Conservation (phyloP, 2,797 vertebrate species). For the Lindbergichthys nudifrons region DNA sequence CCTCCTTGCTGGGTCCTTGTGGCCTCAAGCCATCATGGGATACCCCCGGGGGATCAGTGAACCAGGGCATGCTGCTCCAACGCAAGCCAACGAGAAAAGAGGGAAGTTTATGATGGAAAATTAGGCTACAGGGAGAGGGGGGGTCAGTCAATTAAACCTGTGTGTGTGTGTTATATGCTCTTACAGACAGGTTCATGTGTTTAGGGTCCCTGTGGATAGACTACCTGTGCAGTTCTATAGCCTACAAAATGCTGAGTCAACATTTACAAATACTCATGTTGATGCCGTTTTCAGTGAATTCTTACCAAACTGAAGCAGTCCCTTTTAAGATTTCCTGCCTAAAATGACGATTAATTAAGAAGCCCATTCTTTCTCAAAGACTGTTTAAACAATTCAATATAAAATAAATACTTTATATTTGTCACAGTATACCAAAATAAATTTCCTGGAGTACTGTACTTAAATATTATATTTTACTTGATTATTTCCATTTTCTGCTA, state of each 20-base stretch:
- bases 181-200: not conserved
- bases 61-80: constrained; percentile 18
- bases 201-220: not conserved
- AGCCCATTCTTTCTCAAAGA: not conserved
- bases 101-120: constrained; percentile 45
- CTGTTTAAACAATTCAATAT: not conserved
- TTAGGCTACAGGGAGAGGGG: not conserved
- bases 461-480: too few relatives aligned
- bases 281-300: not conserved
- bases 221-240: not conserved
- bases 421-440: not conserved
- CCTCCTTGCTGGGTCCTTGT: not conserved
- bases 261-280: too few relatives aligned
- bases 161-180: not conserved
- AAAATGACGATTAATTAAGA: too few relatives aligned
- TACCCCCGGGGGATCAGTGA: constrained; percentile 13
- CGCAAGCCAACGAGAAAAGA: constrained; percentile 13
- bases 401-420: not conserved
- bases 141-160: constrained; percentile 3
- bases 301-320: not conserved
- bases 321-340: not conserved
- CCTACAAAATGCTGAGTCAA: too few relatives aligned
- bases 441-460: not conserved
- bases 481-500: too few relatives aligned
- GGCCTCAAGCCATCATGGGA: constrained; percentile 36